Evolutionary conservation across 1,140 invertebrate genomes (phyloP).

Genomic region (Drosophila triauraria): DNA sequence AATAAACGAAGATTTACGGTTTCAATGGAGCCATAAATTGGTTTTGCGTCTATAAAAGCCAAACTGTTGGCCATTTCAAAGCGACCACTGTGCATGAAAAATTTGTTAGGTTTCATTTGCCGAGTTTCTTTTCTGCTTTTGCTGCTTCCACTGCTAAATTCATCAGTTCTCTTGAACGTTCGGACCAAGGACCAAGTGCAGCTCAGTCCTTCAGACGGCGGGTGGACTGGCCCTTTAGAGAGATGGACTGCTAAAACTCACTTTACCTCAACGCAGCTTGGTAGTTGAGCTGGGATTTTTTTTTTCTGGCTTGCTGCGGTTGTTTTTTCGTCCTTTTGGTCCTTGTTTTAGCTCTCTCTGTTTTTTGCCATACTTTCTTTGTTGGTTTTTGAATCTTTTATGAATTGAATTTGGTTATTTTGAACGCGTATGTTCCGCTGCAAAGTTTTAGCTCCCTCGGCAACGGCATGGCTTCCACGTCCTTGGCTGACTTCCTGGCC

Average conservation of each 20-base stretch:
- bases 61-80: conserved; percentile 2
- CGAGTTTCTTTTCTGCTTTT: conserved; percentile 11
- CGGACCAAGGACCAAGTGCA: conserved; percentile 25
- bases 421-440: conserved; percentile 77
- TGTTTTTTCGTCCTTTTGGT: conserved; percentile 30
- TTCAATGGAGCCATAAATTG: conserved; percentile 5
- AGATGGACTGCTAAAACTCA: conserved; percentile 52
- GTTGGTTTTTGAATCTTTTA: conserved; percentile 81
- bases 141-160: conserved; percentile 25
- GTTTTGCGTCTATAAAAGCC: conserved; percentile 1
- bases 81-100: conserved; percentile 46
- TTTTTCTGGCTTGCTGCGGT: conserved; percentile 8
- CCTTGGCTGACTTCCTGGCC: conserved; percentile 43
- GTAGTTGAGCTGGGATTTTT: conserved; percentile 14
- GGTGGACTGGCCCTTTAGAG: conserved; percentile 23
- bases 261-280: conserved; percentile 31
- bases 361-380: conserved; percentile 36
- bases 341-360: conserved; percentile 18
- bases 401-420: conserved; percentile 83
- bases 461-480: conserved; percentile 36
- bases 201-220: conserved; percentile 21
- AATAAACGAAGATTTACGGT: not conserved
- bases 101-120: conserved; percentile 69
- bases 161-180: conserved; percentile 9
- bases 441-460: conserved; percentile 52